Percentiles rank a stretch among this genome's conserved stretches.
phyloP scores from a whole-genome alignment of 1,140 invertebrate species.

The Panagrolaimus sp. region DNA sequence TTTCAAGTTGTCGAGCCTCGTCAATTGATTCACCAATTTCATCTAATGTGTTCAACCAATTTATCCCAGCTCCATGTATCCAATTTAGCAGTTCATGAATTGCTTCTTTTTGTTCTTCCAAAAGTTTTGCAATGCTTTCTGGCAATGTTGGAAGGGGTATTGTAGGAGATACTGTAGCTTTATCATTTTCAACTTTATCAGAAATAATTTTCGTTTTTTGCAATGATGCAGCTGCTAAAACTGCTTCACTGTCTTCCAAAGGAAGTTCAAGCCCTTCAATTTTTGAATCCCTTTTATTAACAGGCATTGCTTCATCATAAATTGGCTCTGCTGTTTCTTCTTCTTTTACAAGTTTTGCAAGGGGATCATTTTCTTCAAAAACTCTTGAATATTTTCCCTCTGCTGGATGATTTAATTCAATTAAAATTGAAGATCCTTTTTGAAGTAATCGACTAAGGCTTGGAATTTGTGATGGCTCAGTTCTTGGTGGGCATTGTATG shows the following conservation, averaged over 20 bases:
- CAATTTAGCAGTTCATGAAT: slow-evolving; percentile 16
- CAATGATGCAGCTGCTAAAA: not conserved
- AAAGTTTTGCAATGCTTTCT: slow-evolving; percentile 9
- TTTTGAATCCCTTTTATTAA: not conserved
- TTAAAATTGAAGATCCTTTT: slow-evolving; percentile 17
- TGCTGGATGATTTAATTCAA: not conserved
- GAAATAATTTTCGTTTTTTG: not conserved
- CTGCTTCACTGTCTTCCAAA: not conserved
- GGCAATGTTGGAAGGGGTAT: not conserved
- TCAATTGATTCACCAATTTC: slow-evolving; percentile 14
- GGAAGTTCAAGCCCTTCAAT: slow-evolving; percentile 25
- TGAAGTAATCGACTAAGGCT: slow-evolving; percentile 28
- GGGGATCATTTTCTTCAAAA: slow-evolving; percentile 11
- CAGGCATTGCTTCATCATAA: not conserved
- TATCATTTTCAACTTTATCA: not conserved
- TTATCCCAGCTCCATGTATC: slow-evolving; percentile 10
- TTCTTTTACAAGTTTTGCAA: not conserved
- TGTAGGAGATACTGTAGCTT: not conserved
- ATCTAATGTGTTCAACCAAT: slow-evolving; percentile 14
- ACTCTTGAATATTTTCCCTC: not conserved
- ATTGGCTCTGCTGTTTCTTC: too few relatives aligned
- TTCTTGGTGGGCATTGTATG: slow-evolving; percentile 32
- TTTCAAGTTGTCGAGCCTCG: not conserved
- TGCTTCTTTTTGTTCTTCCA: slow-evolving; percentile 3
- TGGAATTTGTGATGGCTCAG: not conserved